Evolutionary conservation across 1,140 invertebrate genomes (phyloP).

Genomic region (Drepana arcuata): DNA sequence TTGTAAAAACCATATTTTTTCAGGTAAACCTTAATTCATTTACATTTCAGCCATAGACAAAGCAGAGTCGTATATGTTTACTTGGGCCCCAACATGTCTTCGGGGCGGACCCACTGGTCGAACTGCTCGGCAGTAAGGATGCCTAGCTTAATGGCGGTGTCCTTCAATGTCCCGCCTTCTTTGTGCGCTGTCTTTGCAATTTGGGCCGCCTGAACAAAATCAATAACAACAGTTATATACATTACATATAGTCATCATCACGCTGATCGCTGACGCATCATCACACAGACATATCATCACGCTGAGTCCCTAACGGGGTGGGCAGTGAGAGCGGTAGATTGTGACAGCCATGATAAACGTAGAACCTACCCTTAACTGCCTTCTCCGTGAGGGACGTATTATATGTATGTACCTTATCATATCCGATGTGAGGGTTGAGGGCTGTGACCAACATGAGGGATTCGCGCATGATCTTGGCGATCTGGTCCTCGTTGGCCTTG

Average conservation of each 20-base stretch:
- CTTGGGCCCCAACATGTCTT: conserved; percentile 97
- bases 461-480: conserved; percentile 90
- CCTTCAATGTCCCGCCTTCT: conserved; percentile 92
- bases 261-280: too few species aligned
- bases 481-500: conserved; percentile 84
- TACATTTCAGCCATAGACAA: too few species aligned
- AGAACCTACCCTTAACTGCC: too few species aligned
- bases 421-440: conserved; percentile 98
- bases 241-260: too few species aligned
- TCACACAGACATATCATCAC: too few species aligned
- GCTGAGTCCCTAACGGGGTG: too few species aligned
- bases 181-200: conserved; percentile 98
- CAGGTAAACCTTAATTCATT: too few species aligned
- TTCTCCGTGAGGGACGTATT: too few species aligned
- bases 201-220: conserved; percentile 86
- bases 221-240: too few species aligned
- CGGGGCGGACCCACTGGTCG: conserved; percentile 93
- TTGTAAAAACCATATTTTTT: too few species aligned
- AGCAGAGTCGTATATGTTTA: conserved; percentile 71
- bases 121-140: conserved; percentile 92
- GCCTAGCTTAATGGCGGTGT: conserved; percentile 91
- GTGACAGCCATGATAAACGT: too few species aligned
- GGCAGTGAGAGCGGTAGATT: too few species aligned
- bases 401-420: conserved; percentile 93
- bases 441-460: conserved; percentile 99